Percentiles rank a stretch among this genome's conserved stretches.
These are phyloP conservation scores for Phyllostomus hastatus DNA, from an alignment of 2,113 vertebrate genomes.

Conservation along the genomic window DNA sequence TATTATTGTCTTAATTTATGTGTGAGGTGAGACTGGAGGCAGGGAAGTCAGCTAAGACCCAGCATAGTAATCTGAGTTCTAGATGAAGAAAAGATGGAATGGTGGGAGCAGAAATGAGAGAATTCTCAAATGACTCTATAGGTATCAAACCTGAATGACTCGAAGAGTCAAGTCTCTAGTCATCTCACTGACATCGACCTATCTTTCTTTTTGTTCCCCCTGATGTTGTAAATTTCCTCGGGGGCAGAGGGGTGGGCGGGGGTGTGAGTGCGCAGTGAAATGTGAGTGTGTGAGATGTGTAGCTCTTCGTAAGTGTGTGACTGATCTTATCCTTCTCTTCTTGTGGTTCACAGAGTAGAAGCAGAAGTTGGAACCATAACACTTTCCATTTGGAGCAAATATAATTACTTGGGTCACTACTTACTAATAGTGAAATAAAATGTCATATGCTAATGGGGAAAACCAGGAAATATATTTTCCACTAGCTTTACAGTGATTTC, in stretches of 20 bases:
- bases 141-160: neutral
- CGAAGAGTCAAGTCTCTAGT: neutral
- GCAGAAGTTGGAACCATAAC: neutral
- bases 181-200: neutral
- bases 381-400: neutral
- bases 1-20: neutral
- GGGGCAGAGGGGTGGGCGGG: neutral
- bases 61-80: neutral
- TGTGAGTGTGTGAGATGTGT: neutral
- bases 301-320: neutral
- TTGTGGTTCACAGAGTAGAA: neutral
- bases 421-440: neutral
- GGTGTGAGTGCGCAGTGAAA: neutral
- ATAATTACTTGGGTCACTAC: neutral
- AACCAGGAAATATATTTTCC: neutral
- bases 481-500: neutral
- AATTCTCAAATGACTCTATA: neutral
- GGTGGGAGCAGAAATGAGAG: neutral
- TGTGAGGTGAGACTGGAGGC: neutral
- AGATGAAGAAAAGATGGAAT: neutral
- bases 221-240: neutral
- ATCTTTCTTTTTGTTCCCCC: neutral
- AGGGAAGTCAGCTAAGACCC: too few relatives aligned
- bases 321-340: neutral
- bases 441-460: neutral